Evolutionary conservation across 1,140 invertebrate species (phyloP).

Genomic region (Cotesia chilonis): DNA sequence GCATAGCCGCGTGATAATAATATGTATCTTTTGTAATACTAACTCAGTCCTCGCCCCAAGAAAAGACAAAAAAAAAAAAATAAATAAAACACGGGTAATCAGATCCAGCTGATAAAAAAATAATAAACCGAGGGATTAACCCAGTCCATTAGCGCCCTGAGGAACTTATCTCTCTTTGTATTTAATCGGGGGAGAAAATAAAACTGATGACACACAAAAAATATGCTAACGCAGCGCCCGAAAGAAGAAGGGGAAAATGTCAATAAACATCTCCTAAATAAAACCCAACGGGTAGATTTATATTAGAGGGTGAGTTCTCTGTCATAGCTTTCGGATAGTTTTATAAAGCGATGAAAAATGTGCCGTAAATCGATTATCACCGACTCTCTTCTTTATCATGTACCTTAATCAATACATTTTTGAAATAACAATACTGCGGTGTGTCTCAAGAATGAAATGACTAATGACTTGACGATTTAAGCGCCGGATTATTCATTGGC

Average conservation of each 20-base stretch:
- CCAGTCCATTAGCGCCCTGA: conserved; percentile 20
- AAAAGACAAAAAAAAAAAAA: too few species aligned
- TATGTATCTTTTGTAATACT: too few species aligned
- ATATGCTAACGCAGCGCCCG: conserved; percentile 26
- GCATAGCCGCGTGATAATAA: too few species aligned
- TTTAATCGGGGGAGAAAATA: conserved; percentile 8
- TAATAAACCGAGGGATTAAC: not conserved
- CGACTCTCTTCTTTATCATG: conserved; percentile 5
- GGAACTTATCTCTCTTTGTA: not conserved
- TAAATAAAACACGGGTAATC: too few species aligned
- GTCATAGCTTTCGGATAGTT: conserved; percentile 9
- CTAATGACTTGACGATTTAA: too few species aligned
- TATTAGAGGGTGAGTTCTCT: conserved; percentile 6
- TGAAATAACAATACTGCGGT: too few species aligned
- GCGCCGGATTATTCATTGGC: too few species aligned
- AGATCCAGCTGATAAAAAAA: too few species aligned
- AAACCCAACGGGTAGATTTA: not conserved
- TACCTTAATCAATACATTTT: not conserved
- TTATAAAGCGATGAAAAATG: conserved; percentile 21
- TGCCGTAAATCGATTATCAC: conserved; percentile 20
- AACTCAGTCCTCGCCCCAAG: too few species aligned
- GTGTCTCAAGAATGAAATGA: too few species aligned
- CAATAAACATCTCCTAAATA: not conserved
- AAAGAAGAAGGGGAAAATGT: conserved; percentile 1
- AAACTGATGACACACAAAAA: conserved; percentile 33